A percentile compares a stretch with the other conserved stretches of the same genome.
These are phyloP conservation scores for Naso thynnoides DNA, from an alignment of 2,797 vertebrate genomes.

Conservation along the genomic window DNA sequence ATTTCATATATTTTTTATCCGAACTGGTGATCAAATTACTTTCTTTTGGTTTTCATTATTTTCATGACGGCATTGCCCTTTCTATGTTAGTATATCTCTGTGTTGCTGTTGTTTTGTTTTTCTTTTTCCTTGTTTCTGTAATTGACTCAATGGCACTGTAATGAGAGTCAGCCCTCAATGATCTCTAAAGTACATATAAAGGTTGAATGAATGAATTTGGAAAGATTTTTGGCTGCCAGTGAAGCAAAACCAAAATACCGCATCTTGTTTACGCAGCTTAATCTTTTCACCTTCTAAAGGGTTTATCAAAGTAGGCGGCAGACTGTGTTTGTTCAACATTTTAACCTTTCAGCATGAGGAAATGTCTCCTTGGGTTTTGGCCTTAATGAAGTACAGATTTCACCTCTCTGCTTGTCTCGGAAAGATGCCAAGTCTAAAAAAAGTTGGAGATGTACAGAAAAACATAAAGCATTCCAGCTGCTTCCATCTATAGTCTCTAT, in stretches of 20 bases:
- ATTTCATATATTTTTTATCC: too few species aligned
- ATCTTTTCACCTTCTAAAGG: constrained; percentile 14
- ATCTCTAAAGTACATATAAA: too few species aligned
- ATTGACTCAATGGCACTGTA: too few species aligned
- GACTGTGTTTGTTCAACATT: constrained; percentile 32
- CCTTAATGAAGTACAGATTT: constrained; percentile 36
- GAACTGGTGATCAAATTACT: too few species aligned
- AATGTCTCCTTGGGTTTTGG: constrained; percentile 26
- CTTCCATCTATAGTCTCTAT: constrained; percentile 54
- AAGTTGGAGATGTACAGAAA: constrained; percentile 31
- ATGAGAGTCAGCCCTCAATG: too few species aligned
- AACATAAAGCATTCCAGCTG: constrained; percentile 30
- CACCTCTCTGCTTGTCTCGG: constrained; percentile 2
- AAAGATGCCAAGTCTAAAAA: constrained; percentile 30
- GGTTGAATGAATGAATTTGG: too few species aligned
- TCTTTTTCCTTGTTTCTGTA: too few species aligned
- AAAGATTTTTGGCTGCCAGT: constrained; percentile 20
- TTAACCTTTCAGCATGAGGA: constrained; percentile 40
- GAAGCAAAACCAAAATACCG: constrained; percentile 32
- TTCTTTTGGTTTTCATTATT: too few species aligned
- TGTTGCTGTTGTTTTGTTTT: too few species aligned
- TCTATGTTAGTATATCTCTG: too few species aligned
- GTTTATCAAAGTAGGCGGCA: constrained; percentile 23
- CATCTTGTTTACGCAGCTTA: constrained; percentile 37
- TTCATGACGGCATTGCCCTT: too few species aligned